Evolutionary conservation across 2,797 vertebrate species (phyloP).

Genomic region (Dromococcyx pavoninus): DNA sequence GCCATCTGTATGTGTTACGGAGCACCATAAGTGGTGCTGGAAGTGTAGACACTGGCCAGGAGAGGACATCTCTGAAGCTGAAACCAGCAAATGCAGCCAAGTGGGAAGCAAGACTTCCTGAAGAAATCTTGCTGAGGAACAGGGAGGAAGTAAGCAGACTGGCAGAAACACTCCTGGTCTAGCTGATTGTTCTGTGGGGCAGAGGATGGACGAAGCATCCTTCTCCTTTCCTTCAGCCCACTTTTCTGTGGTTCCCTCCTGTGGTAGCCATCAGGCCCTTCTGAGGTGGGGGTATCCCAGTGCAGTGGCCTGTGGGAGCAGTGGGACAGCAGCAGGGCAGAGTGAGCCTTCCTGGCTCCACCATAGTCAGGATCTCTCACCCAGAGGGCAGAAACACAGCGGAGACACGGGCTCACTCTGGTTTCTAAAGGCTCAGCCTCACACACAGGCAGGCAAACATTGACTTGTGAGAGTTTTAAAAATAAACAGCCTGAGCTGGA

Average conservation of each 20-base stretch:
- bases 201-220: not conserved
- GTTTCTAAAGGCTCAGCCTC: not conserved
- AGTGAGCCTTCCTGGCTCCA: fast-evolving
- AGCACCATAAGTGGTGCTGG: not conserved
- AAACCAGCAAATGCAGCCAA: not conserved
- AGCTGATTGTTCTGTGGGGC: not conserved
- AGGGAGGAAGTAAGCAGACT: not conserved
- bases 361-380: fast-evolving
- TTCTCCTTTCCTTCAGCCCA: not conserved
- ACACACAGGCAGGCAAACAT: not conserved
- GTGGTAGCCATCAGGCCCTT: not conserved
- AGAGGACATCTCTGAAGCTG: not conserved
- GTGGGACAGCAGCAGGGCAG: not conserved
- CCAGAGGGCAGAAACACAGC: not conserved
- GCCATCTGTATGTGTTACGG: not conserved
- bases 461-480: not conserved
- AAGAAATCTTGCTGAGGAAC: not conserved
- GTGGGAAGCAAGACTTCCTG: not conserved
- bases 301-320: not conserved
- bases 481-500: conserved; percentile 10
- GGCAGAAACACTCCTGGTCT: not conserved
- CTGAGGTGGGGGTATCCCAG: not conserved
- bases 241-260: not conserved
- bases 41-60: not conserved
- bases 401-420: fast-evolving